phyloP scores from a whole-genome alignment of 2,888 invertebrate species.

The Ferrisia virgata region DNA sequence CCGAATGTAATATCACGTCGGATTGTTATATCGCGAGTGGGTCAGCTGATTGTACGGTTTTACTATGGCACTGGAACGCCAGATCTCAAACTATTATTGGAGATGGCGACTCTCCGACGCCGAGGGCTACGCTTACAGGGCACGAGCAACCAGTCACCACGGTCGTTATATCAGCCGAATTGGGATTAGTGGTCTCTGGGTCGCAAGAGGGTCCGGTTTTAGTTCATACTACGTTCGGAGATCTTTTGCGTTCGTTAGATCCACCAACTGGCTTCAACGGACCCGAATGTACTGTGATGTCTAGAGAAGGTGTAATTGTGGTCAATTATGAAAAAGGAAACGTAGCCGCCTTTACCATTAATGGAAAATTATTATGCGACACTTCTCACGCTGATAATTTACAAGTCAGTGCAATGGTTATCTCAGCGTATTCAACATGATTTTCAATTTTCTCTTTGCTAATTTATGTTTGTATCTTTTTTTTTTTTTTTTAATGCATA shows the following conservation, averaged over 20 bases:
- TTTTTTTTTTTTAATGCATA: neutral
- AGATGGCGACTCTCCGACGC: constrained; percentile 92
- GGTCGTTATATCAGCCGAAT: constrained; percentile 94
- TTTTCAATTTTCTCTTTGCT: neutral
- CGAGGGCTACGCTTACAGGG: constrained; percentile 93
- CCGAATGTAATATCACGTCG: constrained; percentile 97
- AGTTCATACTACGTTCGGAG: constrained; percentile 97
- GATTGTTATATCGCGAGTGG: constrained; percentile 99
- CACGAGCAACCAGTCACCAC: constrained; percentile 95
- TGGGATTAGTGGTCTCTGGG: constrained; percentile 94
- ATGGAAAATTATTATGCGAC: constrained; percentile 82
- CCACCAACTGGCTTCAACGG: constrained; percentile 71
- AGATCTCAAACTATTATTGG: constrained; percentile 96
- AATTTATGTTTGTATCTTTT: too few species aligned
- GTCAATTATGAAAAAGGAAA: constrained; percentile 90
- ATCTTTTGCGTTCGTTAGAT: constrained; percentile 85
- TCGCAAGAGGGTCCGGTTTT: constrained; percentile 91
- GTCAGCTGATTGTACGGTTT: constrained; percentile 94
- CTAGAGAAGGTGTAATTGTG: constrained; percentile 92
- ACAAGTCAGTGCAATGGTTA: constrained; percentile 64
- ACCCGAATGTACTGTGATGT: constrained; percentile 87
- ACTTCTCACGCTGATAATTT: constrained; percentile 93
- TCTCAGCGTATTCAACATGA: neutral
- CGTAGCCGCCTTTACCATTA: constrained; percentile 90
- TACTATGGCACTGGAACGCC: constrained; percentile 98